Conservation (phyloP, 2,113 vertebrate species). For the Malurus alboscapulatus region DNA sequence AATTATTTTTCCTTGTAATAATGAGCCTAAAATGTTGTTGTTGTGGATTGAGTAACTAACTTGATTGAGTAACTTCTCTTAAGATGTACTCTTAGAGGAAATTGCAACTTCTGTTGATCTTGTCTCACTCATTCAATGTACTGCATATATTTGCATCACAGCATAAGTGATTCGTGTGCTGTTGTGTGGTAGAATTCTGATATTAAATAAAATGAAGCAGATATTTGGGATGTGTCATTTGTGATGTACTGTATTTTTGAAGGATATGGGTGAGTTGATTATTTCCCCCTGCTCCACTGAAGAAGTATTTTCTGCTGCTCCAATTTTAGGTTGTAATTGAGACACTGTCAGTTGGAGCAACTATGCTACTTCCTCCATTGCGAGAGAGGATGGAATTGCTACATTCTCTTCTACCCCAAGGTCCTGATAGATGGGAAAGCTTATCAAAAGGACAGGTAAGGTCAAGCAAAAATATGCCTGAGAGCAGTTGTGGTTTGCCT, state of each 20-base stretch:
- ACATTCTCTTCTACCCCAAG: constrained; percentile 93
- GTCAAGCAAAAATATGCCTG: neutral
- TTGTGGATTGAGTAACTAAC: neutral
- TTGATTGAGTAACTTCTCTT: neutral
- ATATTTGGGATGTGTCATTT: neutral
- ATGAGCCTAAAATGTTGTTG: neutral
- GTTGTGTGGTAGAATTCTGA: neutral
- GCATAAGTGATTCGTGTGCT: neutral
- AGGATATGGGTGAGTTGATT: neutral
- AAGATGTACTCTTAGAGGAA: neutral
- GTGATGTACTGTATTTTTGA: neutral
- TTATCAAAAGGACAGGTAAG: constrained; percentile 97
- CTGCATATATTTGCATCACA: neutral
- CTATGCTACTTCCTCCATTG: constrained; percentile 94
- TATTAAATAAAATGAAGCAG: neutral
- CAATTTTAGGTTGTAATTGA: constrained; percentile 90
- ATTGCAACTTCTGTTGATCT: neutral
- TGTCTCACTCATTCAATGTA: neutral
- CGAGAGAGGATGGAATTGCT: constrained; percentile 96
- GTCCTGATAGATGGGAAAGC: constrained; percentile 97
- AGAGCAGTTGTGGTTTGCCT: neutral
- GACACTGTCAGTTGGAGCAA: constrained; percentile 96
- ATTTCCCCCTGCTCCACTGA: neutral
- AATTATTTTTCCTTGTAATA: neutral
- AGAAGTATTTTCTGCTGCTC: constrained; percentile 6